Base-by-base conservation (phyloP, 2,888 invertebrate species). In the Sphaerophoria taeniata region DNA sequence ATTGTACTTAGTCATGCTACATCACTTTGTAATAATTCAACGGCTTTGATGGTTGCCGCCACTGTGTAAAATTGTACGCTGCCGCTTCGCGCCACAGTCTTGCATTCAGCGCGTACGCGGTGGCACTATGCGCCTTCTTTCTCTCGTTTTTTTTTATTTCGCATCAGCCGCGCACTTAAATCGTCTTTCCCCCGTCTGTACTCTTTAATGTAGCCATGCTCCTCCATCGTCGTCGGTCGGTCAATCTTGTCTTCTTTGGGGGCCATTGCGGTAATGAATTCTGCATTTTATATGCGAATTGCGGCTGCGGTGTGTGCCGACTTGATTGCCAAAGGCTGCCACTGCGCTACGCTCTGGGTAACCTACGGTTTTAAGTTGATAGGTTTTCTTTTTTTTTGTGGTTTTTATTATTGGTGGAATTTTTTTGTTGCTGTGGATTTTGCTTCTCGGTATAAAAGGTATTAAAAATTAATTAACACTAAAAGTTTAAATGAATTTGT, bases 1-100 rank as follows among this genome's bases (percentile, higher is more conserved):
- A 91, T 91, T 90, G 89, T 91, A 91, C 91, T 91, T 91, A 91
- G 91, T 91, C 91, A 91, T 92, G 92, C 91, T 90, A 91, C 91
- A 91, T 89, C 90, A 91, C 89, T 90, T 91, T 91, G 90, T 90
- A 91, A 91, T 91, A 90, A 90, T 90, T 90, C 89, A 89, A 88
- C 88, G 88, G 87, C 91, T 91, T 90, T 90, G 91, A 90, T 90
- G 88, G 89, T 88, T 89, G 80, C 88, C 87, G 87, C 81, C 82
- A 87, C 71, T 73, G 82, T 81, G 81, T 84, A 86, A 87, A 85
- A 75, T 67, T 79, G 79, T 82, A 80, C 87, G 74, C 79, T 80
- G 82, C 6, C 45, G 24, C 45, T 45, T n/a, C 4, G 12, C 34
- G 34, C 70, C 79, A 65, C 72, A 73, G 87, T 69, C 75, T 45